phyloP scores from a whole-genome alignment of 1,140 invertebrate genomes.

The Pseudomyrmex gracilis region DNA sequence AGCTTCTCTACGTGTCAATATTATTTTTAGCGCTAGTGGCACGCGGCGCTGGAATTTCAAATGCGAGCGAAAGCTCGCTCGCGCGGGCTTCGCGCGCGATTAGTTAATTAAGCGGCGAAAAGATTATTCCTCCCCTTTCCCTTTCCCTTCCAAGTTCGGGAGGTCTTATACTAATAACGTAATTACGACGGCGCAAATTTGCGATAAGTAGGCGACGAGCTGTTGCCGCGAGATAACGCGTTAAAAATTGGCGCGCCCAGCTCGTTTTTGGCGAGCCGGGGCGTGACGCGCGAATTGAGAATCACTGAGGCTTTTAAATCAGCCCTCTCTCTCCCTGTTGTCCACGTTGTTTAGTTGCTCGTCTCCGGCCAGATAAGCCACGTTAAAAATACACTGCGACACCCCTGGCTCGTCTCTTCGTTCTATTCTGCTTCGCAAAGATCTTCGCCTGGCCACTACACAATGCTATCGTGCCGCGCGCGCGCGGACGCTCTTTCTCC shows the following conservation, averaged over 20 bases:
- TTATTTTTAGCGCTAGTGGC: conserved; percentile 48
- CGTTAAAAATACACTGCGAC: conserved; percentile 65
- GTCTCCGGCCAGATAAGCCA: conserved; percentile 61
- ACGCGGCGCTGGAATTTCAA: conserved; percentile 5
- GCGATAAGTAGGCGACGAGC: neutral
- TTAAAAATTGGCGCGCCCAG: neutral
- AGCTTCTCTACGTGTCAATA: conserved; percentile 34
- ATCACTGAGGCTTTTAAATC: conserved; percentile 66
- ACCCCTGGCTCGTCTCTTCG: conserved; percentile 29
- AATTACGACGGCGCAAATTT: neutral
- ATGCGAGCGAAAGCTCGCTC: neutral
- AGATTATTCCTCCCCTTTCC: neutral
- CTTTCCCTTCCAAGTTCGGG: no score
- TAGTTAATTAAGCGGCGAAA: neutral
- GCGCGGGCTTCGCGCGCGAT: neutral
- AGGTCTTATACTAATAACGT: neutral
- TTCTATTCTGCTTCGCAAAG: conserved; percentile 21
- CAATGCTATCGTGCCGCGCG: conserved; percentile 37
- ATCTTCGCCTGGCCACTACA: conserved; percentile 46
- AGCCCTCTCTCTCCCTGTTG: conserved; percentile 14
- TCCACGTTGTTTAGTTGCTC: conserved; percentile 61
- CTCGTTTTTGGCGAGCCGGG: neutral
- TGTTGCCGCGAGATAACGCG: neutral
- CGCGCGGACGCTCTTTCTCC: neutral
- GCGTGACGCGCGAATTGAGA: conserved; percentile 52